Conservation (phyloP, 2,797 vertebrate species). For the Moxostoma hubbsi region DNA sequence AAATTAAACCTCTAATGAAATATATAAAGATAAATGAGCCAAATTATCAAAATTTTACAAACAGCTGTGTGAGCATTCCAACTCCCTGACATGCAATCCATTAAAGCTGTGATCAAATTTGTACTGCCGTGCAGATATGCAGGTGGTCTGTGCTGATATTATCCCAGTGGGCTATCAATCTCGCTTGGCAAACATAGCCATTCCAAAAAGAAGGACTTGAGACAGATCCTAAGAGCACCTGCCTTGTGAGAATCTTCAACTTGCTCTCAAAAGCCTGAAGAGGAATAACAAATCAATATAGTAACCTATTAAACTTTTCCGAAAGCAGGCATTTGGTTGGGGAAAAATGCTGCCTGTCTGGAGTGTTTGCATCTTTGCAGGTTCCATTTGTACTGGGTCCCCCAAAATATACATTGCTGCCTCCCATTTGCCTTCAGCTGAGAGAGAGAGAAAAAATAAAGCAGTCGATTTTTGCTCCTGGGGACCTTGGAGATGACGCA, state of each 20-base stretch:
- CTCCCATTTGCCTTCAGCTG: conserved; percentile 77
- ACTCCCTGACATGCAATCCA: conserved; percentile 9
- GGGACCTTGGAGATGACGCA: conserved; percentile 70
- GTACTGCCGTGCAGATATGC: conserved; percentile 17
- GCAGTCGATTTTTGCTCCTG: conserved; percentile 82
- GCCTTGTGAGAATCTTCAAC: conserved; percentile 58
- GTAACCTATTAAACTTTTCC: conserved; percentile 63
- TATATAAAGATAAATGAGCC: conserved; percentile 6
- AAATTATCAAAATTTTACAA: not conserved
- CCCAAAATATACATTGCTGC: conserved; percentile 74
- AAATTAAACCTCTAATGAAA: not conserved
- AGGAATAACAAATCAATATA: conserved; percentile 76
- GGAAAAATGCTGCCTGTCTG: conserved; percentile 69
- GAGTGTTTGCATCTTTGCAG: conserved; percentile 76
- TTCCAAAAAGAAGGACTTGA: conserved; percentile 33
- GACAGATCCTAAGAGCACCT: conserved; percentile 1
- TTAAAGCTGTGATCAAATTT: conserved; percentile 43
- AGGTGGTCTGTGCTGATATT: conserved; percentile 40
- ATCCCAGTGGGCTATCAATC: conserved; percentile 40
- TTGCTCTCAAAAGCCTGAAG: conserved; percentile 56
- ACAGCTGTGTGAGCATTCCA: not conserved
- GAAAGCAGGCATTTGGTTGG: conserved; percentile 38
- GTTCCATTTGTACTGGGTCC: conserved; percentile 77
- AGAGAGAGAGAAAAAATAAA: conserved; percentile 66
- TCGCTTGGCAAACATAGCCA: conserved; percentile 20